phyloP scores from a whole-genome alignment of 2,113 vertebrate species.

The Percina caprodes region DNA sequence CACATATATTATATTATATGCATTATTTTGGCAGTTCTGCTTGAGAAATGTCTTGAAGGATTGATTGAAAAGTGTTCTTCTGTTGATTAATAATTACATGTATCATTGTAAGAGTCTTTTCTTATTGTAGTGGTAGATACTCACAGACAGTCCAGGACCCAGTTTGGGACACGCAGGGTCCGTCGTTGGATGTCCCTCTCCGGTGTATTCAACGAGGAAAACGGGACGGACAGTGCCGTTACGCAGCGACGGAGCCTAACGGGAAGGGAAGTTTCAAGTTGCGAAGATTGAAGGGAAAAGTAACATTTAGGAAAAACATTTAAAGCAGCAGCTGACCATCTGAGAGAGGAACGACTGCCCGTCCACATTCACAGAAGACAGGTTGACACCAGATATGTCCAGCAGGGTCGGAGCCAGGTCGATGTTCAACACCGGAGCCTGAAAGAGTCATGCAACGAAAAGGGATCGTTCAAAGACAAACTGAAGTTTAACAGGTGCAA shows the following conservation, averaged over 20 bases:
- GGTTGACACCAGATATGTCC: conserved; percentile 83
- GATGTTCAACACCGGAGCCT: conserved; percentile 85
- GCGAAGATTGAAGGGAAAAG: neutral
- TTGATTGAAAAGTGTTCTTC: too few species aligned
- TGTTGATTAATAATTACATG: neutral
- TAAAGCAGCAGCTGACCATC: conserved; percentile 75
- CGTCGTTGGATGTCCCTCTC: conserved; percentile 73
- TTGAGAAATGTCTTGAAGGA: too few species aligned
- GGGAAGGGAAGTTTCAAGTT: neutral
- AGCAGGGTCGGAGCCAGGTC: conserved; percentile 85
- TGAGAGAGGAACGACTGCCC: conserved; percentile 85
- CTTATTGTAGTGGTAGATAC: conserved; percentile 34
- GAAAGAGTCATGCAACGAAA: neutral
- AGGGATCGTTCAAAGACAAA: neutral
- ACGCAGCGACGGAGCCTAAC: conserved; percentile 78
- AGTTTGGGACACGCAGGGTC: conserved; percentile 84
- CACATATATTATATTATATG: too few species aligned
- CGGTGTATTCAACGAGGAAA: conserved; percentile 85
- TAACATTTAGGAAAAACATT: neutral
- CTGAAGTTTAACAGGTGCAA: neutral
- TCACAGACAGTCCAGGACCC: conserved; percentile 84
- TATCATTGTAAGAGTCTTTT: neutral
- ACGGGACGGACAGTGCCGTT: conserved; percentile 77
- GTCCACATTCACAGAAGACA: conserved; percentile 78
- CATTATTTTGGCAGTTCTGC: too few species aligned